A percentile compares a stretch with the other conserved stretches of the same genome.
These are phyloP conservation scores for Sebastes schlegelii DNA, from an alignment of 2,113 vertebrate genomes.

Conservation along the genomic window DNA sequence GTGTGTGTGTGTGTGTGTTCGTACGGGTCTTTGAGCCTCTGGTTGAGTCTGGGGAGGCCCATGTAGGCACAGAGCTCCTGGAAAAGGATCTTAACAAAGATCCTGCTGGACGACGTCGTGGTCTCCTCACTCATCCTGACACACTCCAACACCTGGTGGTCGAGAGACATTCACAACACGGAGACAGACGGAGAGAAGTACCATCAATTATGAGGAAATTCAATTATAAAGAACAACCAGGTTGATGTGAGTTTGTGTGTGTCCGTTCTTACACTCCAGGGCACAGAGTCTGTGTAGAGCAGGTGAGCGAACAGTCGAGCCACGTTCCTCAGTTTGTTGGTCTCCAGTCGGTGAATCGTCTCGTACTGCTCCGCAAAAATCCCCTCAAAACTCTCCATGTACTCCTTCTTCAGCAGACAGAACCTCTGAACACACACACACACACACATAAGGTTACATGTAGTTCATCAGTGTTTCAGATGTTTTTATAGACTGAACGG, in stretches of 20 bases:
- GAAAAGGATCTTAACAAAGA: slow-evolving; percentile 99
- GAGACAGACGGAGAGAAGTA: not conserved
- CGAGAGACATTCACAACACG: not conserved
- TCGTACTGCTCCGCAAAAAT: slow-evolving; percentile 98
- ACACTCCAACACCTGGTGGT: slow-evolving; percentile 92
- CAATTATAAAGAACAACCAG: not conserved
- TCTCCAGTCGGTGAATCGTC: slow-evolving; percentile 97
- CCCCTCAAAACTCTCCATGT: slow-evolving; percentile 97
- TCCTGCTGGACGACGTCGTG: slow-evolving; percentile 97
- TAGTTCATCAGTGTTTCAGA: not conserved
- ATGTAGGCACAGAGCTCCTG: slow-evolving; percentile 99
- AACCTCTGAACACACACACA: slow-evolving; percentile 86
- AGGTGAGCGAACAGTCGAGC: slow-evolving; percentile 98
- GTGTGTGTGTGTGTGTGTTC: slow-evolving; percentile 57
- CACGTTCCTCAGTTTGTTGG: slow-evolving; percentile 98
- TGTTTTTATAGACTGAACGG: not conserved
- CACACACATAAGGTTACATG: not conserved
- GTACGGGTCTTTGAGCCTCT: slow-evolving; percentile 94
- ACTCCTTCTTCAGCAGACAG: slow-evolving; percentile 97
- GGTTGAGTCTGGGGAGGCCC: slow-evolving; percentile 97
- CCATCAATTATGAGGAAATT: not conserved
- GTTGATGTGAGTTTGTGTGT: not conserved
- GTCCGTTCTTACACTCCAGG: slow-evolving; percentile 92
- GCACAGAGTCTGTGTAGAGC: slow-evolving; percentile 96
- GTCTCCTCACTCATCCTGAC: slow-evolving; percentile 97